Base-by-base conservation (phyloP, 2,888 invertebrate species). In the Caenorhabditis virilis region DNA sequence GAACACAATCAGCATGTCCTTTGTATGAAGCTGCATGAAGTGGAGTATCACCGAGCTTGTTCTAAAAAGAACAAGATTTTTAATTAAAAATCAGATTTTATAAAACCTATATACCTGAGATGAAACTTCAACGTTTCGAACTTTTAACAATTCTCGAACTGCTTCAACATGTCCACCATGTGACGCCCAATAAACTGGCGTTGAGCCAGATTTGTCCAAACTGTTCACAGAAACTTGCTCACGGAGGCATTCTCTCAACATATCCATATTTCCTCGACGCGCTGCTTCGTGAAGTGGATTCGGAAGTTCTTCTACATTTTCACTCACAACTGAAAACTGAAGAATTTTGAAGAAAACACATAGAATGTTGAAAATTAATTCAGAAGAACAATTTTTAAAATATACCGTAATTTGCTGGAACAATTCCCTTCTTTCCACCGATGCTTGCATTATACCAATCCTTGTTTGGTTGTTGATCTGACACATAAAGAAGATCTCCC, bases 241-340 rank as follows among this genome's bases (percentile, higher is more conserved):
- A 33, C 83, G 79, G 25, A 89, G 79, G 76, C 88, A 89, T 81
- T 89, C 88, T 58, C 82, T 80, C 59, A 89, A 76, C 77, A 89
- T 87, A 7, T 84, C 85, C 18, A 88, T 72, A 76, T 89, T 89
- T 42, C 89, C 89, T 68, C 89, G 84, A 75, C 88, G 87, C 6
- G 89, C 88, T 45, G 89, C 89, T 78, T 89, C 89, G 78, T 89
- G 89, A 25, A 89, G 82, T 1, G 89, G 89, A 69, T 87, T 85
- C 48, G 87, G 86, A 46, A 89, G 84, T 63, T 87, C 86, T 79
- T 88, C 87, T 11, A 81, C 69, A 18, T 75, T 72, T 54, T 78
- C 76, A 36, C 73, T 74, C 27, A 74, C 62, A 13, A 79, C 78
- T 78, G 56, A 23, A 41, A 47, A n/a, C 30, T 6, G 7, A 30